phyloP scores from a whole-genome alignment of 2,888 invertebrate genomes.

The Phortica magna region DNA sequence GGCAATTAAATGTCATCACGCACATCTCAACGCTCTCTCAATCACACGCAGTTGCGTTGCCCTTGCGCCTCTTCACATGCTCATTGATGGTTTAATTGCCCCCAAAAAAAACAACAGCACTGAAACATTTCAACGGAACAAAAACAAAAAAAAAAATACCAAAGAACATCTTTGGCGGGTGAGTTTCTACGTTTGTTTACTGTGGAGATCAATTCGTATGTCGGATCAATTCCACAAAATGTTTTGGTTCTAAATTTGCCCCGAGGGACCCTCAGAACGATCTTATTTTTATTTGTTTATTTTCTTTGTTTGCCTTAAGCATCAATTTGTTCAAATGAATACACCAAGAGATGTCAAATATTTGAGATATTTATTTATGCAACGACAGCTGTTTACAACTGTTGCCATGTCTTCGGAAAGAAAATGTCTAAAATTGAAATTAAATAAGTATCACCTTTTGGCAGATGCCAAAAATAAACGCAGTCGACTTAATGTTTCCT shows the following conservation, averaged over 20 bases:
- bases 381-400: not conserved
- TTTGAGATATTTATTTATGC: not conserved
- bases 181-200: not conserved
- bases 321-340: not conserved
- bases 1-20: slow-evolving; percentile 73
- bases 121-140: no score
- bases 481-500: not conserved
- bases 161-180: no score
- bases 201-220: slow-evolving; percentile 20
- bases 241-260: slow-evolving; percentile 26
- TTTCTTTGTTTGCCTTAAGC: not conserved
- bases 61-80: not conserved
- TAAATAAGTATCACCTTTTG: not conserved
- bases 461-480: not conserved
- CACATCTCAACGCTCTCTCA: slow-evolving; percentile 42
- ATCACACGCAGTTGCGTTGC: not conserved
- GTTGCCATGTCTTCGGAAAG: not conserved
- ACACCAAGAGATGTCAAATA: not conserved
- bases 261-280: not conserved
- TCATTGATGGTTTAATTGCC: no score
- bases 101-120: no score
- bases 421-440: not conserved
- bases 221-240: slow-evolving; percentile 42
- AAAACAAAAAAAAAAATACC: no score
- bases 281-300: not conserved